phyloP scores from a whole-genome alignment of 2,888 invertebrate genomes.

The Apodemia mormo region DNA sequence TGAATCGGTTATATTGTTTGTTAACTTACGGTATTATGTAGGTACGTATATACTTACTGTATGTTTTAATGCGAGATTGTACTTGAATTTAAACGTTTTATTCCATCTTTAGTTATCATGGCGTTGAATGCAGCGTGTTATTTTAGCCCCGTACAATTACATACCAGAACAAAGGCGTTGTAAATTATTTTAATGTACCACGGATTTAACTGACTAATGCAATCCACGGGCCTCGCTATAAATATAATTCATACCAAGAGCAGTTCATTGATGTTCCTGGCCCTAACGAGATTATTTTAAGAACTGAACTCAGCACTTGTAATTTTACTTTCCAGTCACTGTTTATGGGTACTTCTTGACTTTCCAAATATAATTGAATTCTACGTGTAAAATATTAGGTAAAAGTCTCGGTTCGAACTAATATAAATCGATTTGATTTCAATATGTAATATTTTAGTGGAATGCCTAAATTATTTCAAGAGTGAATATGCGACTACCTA shows the following conservation, averaged over 20 bases:
- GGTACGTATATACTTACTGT: no score
- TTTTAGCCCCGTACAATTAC: constrained; percentile 9
- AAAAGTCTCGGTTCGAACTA: neutral
- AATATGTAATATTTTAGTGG: no score
- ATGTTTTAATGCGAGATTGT: neutral
- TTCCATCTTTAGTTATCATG: neutral
- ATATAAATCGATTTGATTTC: no score
- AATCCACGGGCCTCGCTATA: constrained; percentile 17
- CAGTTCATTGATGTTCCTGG: constrained; percentile 24
- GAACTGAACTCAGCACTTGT: constrained; percentile 22
- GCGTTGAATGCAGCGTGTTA: neutral
- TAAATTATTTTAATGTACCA: constrained; percentile 16
- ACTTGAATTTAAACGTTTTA: neutral
- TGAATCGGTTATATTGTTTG: no score
- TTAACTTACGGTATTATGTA: no score
- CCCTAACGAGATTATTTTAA: constrained; percentile 33
- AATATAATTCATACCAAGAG: constrained; percentile 20
- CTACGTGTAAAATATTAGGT: neutral
- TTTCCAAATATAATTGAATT: neutral
- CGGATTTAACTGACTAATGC: constrained; percentile 16
- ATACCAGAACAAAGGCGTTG: constrained; percentile 13
- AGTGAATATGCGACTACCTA: no score
- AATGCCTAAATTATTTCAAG: no score
- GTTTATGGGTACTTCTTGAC: constrained; percentile 4
- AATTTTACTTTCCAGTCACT: neutral